A percentile compares a stretch with the other conserved stretches of the same genome.
phyloP scores from a whole-genome alignment of 2,888 invertebrate genomes.

The Lissocephala sabroskyi region DNA sequence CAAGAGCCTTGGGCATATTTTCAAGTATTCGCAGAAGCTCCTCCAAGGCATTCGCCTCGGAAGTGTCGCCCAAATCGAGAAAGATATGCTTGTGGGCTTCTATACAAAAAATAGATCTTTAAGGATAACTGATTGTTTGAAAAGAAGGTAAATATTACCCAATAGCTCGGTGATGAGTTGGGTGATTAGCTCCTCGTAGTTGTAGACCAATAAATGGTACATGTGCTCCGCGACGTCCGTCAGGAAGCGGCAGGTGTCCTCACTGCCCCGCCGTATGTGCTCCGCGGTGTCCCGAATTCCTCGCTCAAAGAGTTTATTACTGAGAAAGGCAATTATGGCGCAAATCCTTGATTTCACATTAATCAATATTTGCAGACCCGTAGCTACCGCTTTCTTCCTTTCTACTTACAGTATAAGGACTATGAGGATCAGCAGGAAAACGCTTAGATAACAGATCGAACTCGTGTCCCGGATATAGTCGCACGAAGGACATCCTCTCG shows the following conservation, averaged over 20 bases:
- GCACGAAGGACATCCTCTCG: conserved; percentile 83
- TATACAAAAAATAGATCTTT: conserved; percentile 21
- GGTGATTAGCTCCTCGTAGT: conserved; percentile 81
- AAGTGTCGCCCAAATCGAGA: conserved; percentile 80
- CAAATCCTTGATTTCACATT: too few relatives aligned
- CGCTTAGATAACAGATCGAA: conserved; percentile 81
- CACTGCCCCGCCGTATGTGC: conserved; percentile 76
- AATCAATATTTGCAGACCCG: background rate
- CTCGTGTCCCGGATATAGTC: conserved; percentile 88
- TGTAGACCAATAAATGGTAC: conserved; percentile 79
- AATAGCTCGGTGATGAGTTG: conserved; percentile 79
- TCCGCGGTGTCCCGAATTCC: conserved; percentile 78
- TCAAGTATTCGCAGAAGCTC: conserved; percentile 82
- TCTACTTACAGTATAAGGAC: conserved; percentile 85
- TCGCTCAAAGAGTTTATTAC: conserved; percentile 86
- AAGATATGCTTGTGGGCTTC: conserved; percentile 77
- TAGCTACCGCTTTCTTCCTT: too few relatives aligned
- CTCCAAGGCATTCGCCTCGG: conserved; percentile 83
- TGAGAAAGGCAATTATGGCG: conserved; percentile 90
- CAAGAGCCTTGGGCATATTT: conserved; percentile 78
- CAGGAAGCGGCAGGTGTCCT: conserved; percentile 81
- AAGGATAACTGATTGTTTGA: background rate
- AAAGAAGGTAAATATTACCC: conserved; percentile 75
- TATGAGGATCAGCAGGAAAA: conserved; percentile 82
- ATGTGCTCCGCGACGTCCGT: conserved; percentile 81